Evolutionary conservation across 2,113 vertebrate species (phyloP), one percentile per base, ranked within the genome.

Genomic region (Tor tambroides): DNA sequence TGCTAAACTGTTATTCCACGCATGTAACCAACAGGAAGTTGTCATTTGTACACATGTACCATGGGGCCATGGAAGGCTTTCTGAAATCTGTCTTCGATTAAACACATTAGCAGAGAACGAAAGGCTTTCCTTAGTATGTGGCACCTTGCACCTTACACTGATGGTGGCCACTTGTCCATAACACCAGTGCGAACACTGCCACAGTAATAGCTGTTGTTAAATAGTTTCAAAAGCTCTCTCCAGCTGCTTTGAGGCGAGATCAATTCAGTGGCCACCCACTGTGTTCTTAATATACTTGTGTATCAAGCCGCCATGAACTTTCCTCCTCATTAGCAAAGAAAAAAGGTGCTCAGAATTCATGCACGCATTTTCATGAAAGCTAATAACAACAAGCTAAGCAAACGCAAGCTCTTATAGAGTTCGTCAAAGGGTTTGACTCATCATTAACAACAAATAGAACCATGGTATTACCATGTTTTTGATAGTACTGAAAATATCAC

Each of bases 141-240:
- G 79, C 35, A 43, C 32, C 23, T 41, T n/a, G 12, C 77, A 46
- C 72, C 41, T 76, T 28, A 9, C 74, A 26, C 46, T 14, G 11
- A n/a, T 38, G 51, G 54, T 80, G 78, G 21, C 23, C 56, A 28
- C 2, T 80, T 23, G 14, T n/a, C 79, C 79, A 26, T n/a, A 61
- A 23, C 23, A 17, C 59, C 56, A n/a, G 35, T 43, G 35, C 32
- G 63, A 43, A 61, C 10, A 28, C 30, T 51, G 49, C 8, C 26
- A 78, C 76, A 78, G 9, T 78, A 59, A n/a, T 80, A 61, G 78
- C 23, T 26, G n/a, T 26, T 75, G 72, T 15, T 76, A 76, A 76
- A 28, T 49, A 26, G 23, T 63, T 80, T 79, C 23, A 63, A 17
- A 26, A 43, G 74, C 72, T 46, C 23, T 46, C 72, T 46, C 72